Base-by-base conservation (phyloP, 2,113 vertebrate species). In the Hemiprocne comata region DNA sequence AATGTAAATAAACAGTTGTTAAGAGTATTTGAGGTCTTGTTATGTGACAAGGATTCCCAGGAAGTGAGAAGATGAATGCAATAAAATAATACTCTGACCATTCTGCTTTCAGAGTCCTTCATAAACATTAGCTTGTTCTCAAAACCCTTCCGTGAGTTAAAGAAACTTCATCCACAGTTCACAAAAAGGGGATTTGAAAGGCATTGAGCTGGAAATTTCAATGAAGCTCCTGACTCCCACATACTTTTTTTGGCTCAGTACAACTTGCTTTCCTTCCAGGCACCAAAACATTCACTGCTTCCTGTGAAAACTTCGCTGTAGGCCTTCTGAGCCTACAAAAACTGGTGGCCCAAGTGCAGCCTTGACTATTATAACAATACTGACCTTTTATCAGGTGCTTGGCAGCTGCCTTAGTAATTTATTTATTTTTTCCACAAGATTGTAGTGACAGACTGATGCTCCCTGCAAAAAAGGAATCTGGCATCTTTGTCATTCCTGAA, bases 141-240 rank as follows among this genome's bases (percentile, higher is more conserved):
- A 36, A 76, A 91, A 80, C 25, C 34, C 13, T 78, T 64, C 11
- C 0, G 1, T 51, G 66, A 90, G 29, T 62, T 91, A 76, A 58
- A 79, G 62, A 42, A 76, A 85, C 46, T 87, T 91, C 48, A 67
- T 40, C 42, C 69, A 50, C 46, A 36, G 17, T 76, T 90, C 75
- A 70, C 75, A 80, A 88, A 93, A 80, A 81, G 87, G 20, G 26
- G 53, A 80, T 91, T 80, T 87, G 85, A 93, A 94, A 88, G 48
- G 26, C 74, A 73, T 13, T 33, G 58, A 89, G 50, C 70, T 91
- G 78, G 55, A 94, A 85, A 80, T 61, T 53, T 85, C 65, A 93
- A 0, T 34, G 29, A 83, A 67, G 33, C 9, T 89, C 61, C 76
- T 89, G 76, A 82, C 62, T 90, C n/a, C 28, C 51, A 40, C 61